Conservation (phyloP, 2,113 vertebrate species). For the Phylloscopus trochilus region DNA sequence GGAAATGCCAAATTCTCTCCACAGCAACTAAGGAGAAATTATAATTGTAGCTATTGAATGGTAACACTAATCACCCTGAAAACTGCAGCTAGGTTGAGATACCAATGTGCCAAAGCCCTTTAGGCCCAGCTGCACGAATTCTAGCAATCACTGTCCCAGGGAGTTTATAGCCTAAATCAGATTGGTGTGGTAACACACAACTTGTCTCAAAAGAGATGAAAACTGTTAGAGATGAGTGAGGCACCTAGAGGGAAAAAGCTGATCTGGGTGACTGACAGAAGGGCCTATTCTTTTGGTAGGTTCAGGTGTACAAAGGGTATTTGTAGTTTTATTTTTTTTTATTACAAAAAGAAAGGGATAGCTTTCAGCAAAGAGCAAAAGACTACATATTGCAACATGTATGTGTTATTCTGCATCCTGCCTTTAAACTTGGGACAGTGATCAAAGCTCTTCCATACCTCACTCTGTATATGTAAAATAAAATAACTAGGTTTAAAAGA, state of each 20-base stretch:
- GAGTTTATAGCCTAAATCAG: neutral
- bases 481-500: neutral
- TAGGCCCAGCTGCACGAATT: neutral
- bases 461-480: neutral
- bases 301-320: neutral
- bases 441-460: neutral
- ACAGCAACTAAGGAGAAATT: neutral
- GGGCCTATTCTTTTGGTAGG: neutral
- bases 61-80: neutral
- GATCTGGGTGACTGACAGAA: neutral
- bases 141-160: neutral
- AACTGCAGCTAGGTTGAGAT: neutral
- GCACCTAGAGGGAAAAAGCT: neutral
- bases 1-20: neutral
- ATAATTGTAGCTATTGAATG: neutral
- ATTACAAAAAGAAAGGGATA: neutral
- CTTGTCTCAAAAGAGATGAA: neutral
- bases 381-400: neutral
- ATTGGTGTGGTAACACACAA: neutral
- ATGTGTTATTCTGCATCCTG: neutral
- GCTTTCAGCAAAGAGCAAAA: neutral
- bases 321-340: neutral
- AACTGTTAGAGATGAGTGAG: neutral
- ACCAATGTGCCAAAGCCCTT: neutral
- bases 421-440: neutral